phyloP scores from a whole-genome alignment of 1,140 invertebrate genomes.

The Catajapyx aquilonaris region DNA sequence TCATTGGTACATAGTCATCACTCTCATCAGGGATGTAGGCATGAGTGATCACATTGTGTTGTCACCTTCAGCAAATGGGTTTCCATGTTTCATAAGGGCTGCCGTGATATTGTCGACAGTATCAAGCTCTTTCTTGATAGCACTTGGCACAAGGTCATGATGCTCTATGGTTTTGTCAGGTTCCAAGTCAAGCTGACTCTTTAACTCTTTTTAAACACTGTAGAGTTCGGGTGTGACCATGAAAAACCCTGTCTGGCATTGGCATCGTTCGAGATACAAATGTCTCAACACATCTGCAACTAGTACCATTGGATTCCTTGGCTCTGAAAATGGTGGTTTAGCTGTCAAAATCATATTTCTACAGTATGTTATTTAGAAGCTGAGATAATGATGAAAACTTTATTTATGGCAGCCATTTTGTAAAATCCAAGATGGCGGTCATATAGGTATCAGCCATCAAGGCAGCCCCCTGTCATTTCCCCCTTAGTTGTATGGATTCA shows the following conservation, averaged over 20 bases:
- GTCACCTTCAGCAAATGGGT: slow-evolving; percentile 1
- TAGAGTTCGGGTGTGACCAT: slow-evolving; percentile 8
- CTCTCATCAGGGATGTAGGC: slow-evolving; percentile 6
- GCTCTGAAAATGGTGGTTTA: no score
- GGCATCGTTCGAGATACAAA: slow-evolving; percentile 10
- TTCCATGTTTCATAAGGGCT: slow-evolving; percentile 4
- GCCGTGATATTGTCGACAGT: slow-evolving; percentile 6
- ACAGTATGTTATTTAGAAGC: no score
- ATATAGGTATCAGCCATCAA: no score
- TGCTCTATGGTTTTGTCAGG: slow-evolving; percentile 4
- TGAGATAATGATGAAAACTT: no score
- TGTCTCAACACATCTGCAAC: no score
- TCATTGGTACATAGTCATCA: slow-evolving; percentile 1
- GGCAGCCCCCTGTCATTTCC: no score
- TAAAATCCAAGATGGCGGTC: no score
- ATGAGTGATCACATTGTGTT: slow-evolving; percentile 3
- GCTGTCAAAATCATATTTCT: no score
- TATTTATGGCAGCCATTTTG: no score
- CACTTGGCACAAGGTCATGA: slow-evolving; percentile 5
- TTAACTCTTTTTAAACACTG: slow-evolving; percentile 8
- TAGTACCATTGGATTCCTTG: no score
- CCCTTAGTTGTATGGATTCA: no score
- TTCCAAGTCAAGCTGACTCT: slow-evolving; percentile 7
- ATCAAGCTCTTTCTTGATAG: slow-evolving; percentile 5
- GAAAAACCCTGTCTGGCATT: slow-evolving; percentile 11